These are phyloP conservation scores for Zoanthus sociatus DNA, from an alignment of 92 coral and sea anemone genomes.

Conservation along the genomic window DNA sequence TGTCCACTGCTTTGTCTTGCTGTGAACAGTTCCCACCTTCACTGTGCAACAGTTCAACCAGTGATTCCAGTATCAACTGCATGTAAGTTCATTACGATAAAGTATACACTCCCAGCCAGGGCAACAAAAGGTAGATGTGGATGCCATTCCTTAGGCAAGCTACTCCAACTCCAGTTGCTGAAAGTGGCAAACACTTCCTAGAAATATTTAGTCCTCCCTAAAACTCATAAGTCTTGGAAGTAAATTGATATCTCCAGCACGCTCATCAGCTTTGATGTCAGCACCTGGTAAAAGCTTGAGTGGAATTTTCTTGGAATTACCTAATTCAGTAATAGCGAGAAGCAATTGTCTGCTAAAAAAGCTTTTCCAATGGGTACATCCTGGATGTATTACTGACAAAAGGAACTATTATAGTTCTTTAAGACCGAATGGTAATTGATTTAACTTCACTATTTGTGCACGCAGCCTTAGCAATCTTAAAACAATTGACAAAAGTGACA, in stretches of 20 bases:
- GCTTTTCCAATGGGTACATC: background rate
- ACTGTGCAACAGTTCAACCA: conserved; percentile 17
- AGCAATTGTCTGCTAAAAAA: conserved; percentile 19
- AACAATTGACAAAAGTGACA: too few relatives aligned
- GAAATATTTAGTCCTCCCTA: conserved; percentile 27
- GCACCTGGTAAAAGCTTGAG: conserved; percentile 29
- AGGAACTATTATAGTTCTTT: conserved; percentile 21
- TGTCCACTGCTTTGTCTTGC: conserved; percentile 42
- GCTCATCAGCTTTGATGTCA: conserved; percentile 30
- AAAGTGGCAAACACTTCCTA: conserved; percentile 31
- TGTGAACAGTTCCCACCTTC: conserved; percentile 45
- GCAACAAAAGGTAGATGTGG: conserved; percentile 15
- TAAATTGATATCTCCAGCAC: conserved; percentile 23
- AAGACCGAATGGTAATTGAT: conserved; percentile 1
- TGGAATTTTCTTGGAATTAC: conserved; percentile 31
- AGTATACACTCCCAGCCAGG: conserved; percentile 47
- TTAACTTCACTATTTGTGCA: conserved; percentile 5
- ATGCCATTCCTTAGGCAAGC: conserved; percentile 1
- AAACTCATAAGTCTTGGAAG: conserved; percentile 34
- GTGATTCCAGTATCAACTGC: conserved; percentile 26
- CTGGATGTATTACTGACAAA: background rate
- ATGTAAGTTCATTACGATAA: conserved; percentile 30
- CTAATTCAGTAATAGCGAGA: conserved; percentile 22
- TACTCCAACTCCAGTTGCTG: conserved; percentile 32
- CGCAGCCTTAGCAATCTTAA: background rate